These are phyloP conservation scores for Paelopatides confundens DNA, from an alignment of 53 echinoderm and acorn worm species.

Conservation along the genomic window DNA sequence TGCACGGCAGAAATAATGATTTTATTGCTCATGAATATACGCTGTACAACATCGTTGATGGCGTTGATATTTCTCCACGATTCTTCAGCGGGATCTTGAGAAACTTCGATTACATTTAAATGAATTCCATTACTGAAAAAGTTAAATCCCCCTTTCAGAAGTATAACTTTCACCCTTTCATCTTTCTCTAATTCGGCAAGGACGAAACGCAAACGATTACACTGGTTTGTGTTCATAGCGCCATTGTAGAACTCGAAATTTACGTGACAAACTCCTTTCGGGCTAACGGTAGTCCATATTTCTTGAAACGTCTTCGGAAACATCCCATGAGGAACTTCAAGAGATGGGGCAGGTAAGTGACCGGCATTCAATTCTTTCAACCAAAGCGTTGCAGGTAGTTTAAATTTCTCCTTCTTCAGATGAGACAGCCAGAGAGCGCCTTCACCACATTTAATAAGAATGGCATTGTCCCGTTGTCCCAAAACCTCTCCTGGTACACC, in stretches of 20 bases:
- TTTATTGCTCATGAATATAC: constrained; percentile 14
- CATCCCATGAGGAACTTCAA: not conserved
- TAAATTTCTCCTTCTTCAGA: not conserved
- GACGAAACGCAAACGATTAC: not conserved
- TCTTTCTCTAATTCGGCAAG: not conserved
- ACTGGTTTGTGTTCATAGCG: not conserved
- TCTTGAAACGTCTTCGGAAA: constrained; percentile 6
- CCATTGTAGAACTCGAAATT: constrained; percentile 12
- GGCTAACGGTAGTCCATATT: not conserved
- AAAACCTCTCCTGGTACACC: not conserved
- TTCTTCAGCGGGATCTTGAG: not conserved
- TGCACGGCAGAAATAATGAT: not conserved
- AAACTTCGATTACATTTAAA: not conserved
- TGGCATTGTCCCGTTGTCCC: not conserved
- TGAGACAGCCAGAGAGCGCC: constrained; percentile 1
- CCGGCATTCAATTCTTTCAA: not conserved
- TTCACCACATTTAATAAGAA: not conserved
- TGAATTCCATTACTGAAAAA: constrained; percentile 20
- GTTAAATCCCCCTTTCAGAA: constrained; percentile 5
- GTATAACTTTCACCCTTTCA: not conserved
- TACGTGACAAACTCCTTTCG: not conserved
- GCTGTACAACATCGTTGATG: constrained; percentile 21
- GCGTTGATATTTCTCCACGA: constrained; percentile 23
- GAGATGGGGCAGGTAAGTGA: not conserved
- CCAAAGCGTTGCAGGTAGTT: not conserved